Evolutionary conservation across 2,797 vertebrate genomes (phyloP).

Genomic region (Chrysocyon brachyurus): DNA sequence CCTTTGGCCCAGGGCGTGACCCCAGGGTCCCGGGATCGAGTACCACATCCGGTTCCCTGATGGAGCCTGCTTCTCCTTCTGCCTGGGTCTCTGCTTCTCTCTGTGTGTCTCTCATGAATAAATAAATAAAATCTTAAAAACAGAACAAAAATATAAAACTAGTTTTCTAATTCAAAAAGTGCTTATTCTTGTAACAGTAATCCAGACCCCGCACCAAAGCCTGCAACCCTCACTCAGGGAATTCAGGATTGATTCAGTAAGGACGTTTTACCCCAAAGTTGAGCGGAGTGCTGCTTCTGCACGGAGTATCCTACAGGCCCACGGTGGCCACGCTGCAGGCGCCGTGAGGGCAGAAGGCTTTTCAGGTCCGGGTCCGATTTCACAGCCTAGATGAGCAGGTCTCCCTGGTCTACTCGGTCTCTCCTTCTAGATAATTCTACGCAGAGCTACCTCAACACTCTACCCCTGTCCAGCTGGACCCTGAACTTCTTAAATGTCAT

Average conservation of each 20-base stretch:
- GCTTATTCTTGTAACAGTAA: neutral
- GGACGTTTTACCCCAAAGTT: neutral
- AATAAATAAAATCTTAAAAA: no score
- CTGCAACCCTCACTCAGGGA: neutral
- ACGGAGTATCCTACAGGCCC: rapidly evolving
- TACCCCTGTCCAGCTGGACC: neutral
- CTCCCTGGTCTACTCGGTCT: rapidly evolving
- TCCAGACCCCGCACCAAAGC: neutral
- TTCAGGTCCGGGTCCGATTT: rapidly evolving
- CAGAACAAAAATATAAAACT: neutral
- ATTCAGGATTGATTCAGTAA: neutral
- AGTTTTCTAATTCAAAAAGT: neutral
- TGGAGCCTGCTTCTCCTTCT: no score
- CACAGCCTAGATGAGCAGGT: rapidly evolving
- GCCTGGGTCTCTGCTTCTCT: no score
- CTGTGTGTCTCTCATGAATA: no score
- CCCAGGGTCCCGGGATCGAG: no score
- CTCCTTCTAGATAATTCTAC: neutral
- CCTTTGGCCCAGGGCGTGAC: no score
- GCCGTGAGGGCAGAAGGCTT: rapidly evolving
- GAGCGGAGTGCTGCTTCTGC: rapidly evolving
- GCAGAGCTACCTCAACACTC: neutral
- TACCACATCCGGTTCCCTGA: no score
- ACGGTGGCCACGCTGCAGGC: rapidly evolving
- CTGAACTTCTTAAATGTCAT: neutral